phyloP scores from a whole-genome alignment of 2,113 vertebrate species.

The Archocentrus centrarchus region DNA sequence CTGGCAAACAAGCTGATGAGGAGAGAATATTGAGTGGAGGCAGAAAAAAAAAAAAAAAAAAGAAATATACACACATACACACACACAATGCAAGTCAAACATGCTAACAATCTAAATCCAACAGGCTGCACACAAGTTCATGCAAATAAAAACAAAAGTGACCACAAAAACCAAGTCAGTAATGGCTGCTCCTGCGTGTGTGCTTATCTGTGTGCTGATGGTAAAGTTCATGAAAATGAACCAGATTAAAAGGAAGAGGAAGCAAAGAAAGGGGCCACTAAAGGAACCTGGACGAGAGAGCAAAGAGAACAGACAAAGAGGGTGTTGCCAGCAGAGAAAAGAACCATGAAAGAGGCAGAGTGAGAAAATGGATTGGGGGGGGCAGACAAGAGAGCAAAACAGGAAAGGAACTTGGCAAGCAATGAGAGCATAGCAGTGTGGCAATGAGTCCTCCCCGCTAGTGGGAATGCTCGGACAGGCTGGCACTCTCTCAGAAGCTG shows the following conservation, averaged over 20 bases:
- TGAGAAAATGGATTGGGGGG: constrained; percentile 41
- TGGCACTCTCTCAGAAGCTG: constrained; percentile 68
- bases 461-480: constrained; percentile 73
- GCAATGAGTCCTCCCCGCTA: constrained; percentile 66
- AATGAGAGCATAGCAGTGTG: constrained; percentile 67
- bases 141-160: constrained; percentile 34
- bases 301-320: constrained; percentile 58
- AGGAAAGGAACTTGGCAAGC: constrained; percentile 69
- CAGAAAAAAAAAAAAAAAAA: not conserved
- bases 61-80: not conserved
- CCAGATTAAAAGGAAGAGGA: constrained; percentile 4
- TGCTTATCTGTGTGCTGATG: constrained; percentile 10
- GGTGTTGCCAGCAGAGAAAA: constrained; percentile 60
- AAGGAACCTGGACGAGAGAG: constrained; percentile 53
- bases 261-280: constrained; percentile 41
- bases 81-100: constrained; percentile 26
- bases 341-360: constrained; percentile 58
- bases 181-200: not conserved
- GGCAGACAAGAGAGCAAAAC: constrained; percentile 60
- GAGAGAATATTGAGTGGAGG: constrained; percentile 2
- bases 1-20: constrained; percentile 4
- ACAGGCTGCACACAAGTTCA: constrained; percentile 9
- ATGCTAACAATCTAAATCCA: constrained; percentile 35
- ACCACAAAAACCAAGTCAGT: constrained; percentile 80
- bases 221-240: constrained; percentile 54